Base-by-base conservation (phyloP, 2,113 vertebrate species). In the Junco hyemalis region DNA sequence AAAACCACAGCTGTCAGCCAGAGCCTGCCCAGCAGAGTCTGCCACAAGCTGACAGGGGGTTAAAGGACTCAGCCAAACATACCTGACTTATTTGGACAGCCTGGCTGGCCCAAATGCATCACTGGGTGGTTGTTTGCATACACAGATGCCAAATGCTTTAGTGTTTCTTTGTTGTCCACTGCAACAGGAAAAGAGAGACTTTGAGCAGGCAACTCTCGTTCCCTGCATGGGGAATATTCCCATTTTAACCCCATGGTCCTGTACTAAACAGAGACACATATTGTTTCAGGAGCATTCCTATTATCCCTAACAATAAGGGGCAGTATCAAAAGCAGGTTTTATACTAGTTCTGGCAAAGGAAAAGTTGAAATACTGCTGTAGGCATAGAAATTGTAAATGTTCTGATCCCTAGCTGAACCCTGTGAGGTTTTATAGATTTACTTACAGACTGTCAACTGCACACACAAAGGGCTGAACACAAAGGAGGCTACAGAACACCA, bases 121-220 rank as follows among this genome's bases (percentile, higher is more conserved):
- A 97, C 97, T 3, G 99, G 99, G 92, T 99, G 99, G 95, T 99
- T 99, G 92, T 97, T 98, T 85, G 99, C 98, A 96, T 99, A 99
- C 17, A 99, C 97, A 54, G 98, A 98, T 42, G 99, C 99, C 97
- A 99, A 96, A 97, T 99, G 98, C 97, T 98, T 99, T 92, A 99
- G 85, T 19, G 99, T 99, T 50, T 98, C 99, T 94, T 99, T 99
- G 97, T 99, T 99, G 96, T 99, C 99, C 93, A 98, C 99, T 99
- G 92, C 12, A 93, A 96, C 66, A 50, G 72, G 65, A 92, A 81
- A 84, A 53, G 22, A 9, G 48, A 90, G 63, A 66, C 38, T 63
- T 18, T 44, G 38, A 70, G 38, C 65, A 33, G 3, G 10, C 22
- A 50, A 12, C 11, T 74, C 44, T 19, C 9, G 0, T 12, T 65